Evolutionary conservation across 2,113 vertebrate genomes (phyloP).

Genomic region (Blennius ocellaris): DNA sequence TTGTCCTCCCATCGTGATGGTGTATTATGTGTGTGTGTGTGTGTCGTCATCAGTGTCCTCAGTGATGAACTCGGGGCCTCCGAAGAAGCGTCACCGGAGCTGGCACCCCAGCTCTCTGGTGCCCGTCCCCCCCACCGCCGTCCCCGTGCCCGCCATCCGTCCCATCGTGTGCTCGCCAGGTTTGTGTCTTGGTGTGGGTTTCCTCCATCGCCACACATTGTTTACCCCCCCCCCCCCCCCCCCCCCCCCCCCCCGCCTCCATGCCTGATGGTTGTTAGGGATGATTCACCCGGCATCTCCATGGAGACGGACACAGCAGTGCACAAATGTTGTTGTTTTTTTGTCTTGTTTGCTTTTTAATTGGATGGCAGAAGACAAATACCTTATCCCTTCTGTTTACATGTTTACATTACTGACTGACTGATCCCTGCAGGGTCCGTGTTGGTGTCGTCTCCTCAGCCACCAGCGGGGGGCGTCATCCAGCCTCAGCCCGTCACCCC

Average conservation of each 20-base stretch:
- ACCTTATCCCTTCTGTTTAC: no score
- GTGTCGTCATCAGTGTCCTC: constrained; percentile 71
- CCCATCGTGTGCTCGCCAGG: constrained; percentile 86
- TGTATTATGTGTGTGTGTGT: no score
- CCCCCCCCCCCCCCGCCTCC: constrained; percentile 3
- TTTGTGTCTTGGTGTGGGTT: constrained; percentile 47
- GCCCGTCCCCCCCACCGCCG: constrained; percentile 83
- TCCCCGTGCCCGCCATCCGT: constrained; percentile 88
- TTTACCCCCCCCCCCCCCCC: constrained; percentile 21
- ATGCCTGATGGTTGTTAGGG: constrained; percentile 39
- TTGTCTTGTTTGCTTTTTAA: no score
- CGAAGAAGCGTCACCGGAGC: constrained; percentile 96
- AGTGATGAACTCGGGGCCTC: constrained; percentile 92
- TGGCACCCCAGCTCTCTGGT: constrained; percentile 91
- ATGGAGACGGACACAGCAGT: constrained; percentile 50
- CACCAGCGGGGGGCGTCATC: constrained; percentile 88
- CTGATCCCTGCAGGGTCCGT: constrained; percentile 81
- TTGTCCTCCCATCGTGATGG: not conserved
- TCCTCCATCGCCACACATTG: constrained; percentile 13
- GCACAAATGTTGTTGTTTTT: no score
- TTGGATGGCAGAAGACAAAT: no score
- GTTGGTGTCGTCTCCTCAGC: constrained; percentile 87
- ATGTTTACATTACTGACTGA: no score
- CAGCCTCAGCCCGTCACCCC: constrained; percentile 93
- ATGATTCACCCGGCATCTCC: constrained; percentile 64